Evolutionary conservation across 2,888 invertebrate species (phyloP).

Genomic region (Cordilura impudica): DNA sequence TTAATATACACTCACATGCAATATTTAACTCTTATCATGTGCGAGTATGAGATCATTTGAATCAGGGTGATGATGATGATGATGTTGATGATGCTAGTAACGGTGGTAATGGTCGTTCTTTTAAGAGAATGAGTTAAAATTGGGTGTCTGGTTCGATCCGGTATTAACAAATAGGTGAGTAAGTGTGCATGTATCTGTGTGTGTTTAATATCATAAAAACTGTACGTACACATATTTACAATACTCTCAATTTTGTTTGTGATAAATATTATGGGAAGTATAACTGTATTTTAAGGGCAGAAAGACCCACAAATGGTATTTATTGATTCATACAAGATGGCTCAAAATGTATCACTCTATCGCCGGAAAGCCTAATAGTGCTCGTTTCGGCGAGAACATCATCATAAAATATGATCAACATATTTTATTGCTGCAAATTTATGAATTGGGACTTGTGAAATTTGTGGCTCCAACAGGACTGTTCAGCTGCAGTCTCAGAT

Average conservation of each 20-base stretch:
- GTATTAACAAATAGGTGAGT: background rate
- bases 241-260: constrained; percentile 50
- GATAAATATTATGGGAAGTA: constrained; percentile 45
- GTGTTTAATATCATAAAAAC: constrained; percentile 43
- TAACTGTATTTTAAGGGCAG: too few species aligned
- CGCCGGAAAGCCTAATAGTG: too few species aligned
- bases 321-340: too few species aligned
- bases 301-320: too few species aligned
- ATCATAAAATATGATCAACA: too few species aligned
- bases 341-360: too few species aligned
- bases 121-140: constrained; percentile 49
- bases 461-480: too few species aligned
- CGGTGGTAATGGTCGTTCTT: background rate
- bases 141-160: constrained; percentile 45
- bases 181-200: constrained; percentile 13
- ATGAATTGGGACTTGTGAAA: too few species aligned
- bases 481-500: too few species aligned
- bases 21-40: constrained; percentile 26
- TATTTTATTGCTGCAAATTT: too few species aligned
- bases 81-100: constrained; percentile 4
- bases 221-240: constrained; percentile 22
- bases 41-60: constrained; percentile 61
- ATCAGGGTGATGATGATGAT: constrained; percentile 38
- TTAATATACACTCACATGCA: constrained; percentile 1
- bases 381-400: too few species aligned